Conservation (phyloP, 2,797 vertebrate species). For the Pseudotriccus pelzelni region DNA sequence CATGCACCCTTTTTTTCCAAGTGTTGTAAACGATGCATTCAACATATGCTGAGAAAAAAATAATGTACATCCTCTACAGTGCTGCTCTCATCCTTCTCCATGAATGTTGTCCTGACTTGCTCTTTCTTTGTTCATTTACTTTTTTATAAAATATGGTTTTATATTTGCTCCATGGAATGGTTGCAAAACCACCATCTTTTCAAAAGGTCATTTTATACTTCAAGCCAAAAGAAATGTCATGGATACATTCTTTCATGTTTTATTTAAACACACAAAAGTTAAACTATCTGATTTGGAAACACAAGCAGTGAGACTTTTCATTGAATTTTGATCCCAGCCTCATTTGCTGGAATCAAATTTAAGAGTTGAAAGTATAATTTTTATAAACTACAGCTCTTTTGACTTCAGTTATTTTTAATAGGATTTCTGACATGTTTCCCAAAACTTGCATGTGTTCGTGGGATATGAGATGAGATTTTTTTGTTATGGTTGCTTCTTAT, state of each 20-base stretch:
- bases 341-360: background rate
- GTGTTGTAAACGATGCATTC: background rate
- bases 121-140: background rate
- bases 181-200: background rate
- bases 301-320: background rate
- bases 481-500: background rate
- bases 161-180: background rate
- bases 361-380: background rate
- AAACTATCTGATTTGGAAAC: background rate
- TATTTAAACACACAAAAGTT: background rate
- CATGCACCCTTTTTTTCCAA: background rate
- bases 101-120: background rate
- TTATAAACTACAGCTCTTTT: background rate
- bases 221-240: background rate
- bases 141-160: background rate
- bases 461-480: background rate
- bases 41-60: background rate
- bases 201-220: background rate
- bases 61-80: accelerated
- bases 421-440: background rate
- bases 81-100: background rate
- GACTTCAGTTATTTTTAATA: background rate
- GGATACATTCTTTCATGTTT: background rate
- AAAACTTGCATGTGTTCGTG: accelerated
- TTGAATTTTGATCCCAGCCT: background rate